These are phyloP conservation scores for Pica pica DNA, from an alignment of 2,113 vertebrate genomes.

Conservation along the genomic window DNA sequence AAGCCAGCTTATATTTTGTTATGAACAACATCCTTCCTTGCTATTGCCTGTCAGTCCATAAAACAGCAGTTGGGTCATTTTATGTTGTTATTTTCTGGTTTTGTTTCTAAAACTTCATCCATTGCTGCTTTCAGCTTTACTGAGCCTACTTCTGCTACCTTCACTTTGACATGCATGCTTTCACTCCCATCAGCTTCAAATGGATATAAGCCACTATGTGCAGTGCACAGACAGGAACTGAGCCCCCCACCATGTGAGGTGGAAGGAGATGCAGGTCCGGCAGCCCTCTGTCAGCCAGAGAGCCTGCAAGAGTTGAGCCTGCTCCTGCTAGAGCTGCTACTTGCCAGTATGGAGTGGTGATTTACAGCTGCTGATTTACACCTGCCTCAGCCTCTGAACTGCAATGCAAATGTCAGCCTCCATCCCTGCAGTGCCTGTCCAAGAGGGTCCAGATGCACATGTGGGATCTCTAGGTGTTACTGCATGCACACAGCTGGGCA, in stretches of 20 bases:
- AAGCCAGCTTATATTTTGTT: neutral
- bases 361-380: neutral
- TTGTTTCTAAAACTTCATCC: neutral
- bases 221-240: rapidly evolving
- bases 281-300: neutral
- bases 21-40: neutral
- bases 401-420: rapidly evolving
- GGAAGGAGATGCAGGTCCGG: neutral
- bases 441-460: rapidly evolving
- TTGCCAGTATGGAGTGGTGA: neutral
- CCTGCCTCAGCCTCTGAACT: neutral
- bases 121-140: neutral
- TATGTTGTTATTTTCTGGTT: neutral
- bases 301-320: neutral
- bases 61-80: neutral
- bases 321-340: neutral
- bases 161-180: neutral
- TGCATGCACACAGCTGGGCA: rapidly evolving
- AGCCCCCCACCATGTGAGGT: neutral
- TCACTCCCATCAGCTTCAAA: neutral
- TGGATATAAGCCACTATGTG: rapidly evolving
- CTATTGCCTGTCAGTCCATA: neutral
- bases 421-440: neutral
- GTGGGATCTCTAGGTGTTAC: neutral
- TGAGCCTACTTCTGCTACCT: neutral